Conservation (phyloP, 2,888 invertebrate species). For the Oithona nana region DNA sequence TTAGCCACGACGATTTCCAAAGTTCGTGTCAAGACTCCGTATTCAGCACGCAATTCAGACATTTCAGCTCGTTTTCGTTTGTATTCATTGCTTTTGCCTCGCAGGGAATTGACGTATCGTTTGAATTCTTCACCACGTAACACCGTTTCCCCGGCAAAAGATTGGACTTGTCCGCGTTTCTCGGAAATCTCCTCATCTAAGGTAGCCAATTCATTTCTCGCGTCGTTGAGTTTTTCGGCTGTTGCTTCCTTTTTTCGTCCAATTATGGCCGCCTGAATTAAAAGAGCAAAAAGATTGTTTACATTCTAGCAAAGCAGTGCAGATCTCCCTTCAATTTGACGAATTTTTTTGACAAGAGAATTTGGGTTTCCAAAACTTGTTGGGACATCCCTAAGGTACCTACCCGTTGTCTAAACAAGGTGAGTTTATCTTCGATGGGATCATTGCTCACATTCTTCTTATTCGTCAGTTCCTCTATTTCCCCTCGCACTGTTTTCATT, state of each 20-base stretch:
- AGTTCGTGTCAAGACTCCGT: conserved; percentile 52
- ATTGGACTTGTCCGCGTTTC: conserved; percentile 30
- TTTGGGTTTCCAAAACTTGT: too few species aligned
- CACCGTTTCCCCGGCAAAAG: conserved; percentile 42
- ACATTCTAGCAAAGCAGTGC: neutral
- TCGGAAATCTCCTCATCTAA: conserved; percentile 40
- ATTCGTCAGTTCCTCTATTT: conserved; percentile 4
- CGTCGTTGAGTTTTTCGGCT: conserved; percentile 46
- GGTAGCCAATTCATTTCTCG: conserved; percentile 40
- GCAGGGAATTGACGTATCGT: conserved; percentile 56
- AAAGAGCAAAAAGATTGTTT: conserved; percentile 39
- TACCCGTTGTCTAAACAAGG: conserved; percentile 31
- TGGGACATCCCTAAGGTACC: too few species aligned
- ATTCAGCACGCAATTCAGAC: conserved; percentile 52
- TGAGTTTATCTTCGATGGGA: conserved; percentile 48
- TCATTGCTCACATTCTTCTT: conserved; percentile 34
- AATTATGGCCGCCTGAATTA: conserved; percentile 46
- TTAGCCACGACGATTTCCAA: conserved; percentile 44
- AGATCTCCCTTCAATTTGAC: too few species aligned
- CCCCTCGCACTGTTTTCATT: conserved; percentile 30
- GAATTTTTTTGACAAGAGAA: too few species aligned
- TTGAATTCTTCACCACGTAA: conserved; percentile 65
- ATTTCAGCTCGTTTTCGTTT: conserved; percentile 58
- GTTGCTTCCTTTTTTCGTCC: conserved; percentile 56
- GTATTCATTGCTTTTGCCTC: conserved; percentile 58